These are phyloP conservation scores for Stenolophus ochropezus DNA, from an alignment of 2,888 invertebrate species.

Conservation along the genomic window DNA sequence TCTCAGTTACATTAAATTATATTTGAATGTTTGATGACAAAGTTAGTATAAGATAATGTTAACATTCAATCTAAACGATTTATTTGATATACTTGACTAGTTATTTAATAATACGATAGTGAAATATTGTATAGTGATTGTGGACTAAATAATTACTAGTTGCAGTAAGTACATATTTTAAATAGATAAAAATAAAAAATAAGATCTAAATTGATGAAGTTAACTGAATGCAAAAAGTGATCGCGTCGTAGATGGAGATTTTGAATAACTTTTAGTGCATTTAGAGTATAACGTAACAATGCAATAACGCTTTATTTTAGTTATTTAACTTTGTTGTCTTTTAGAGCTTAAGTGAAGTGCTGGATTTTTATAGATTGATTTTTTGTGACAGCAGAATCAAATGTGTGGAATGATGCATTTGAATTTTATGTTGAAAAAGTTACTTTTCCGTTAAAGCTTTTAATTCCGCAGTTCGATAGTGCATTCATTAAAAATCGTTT, in stretches of 20 bases:
- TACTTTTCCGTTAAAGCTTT: not conserved
- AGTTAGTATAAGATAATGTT: too few species aligned
- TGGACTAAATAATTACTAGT: too few species aligned
- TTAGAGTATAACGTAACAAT: not conserved
- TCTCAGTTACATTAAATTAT: too few species aligned
- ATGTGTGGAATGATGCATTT: not conserved
- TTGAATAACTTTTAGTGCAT: not conserved
- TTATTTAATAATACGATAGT: too few species aligned
- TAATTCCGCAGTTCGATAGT: constrained; percentile 23
- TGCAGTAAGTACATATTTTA: too few species aligned
- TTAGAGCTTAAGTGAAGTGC: not conserved
- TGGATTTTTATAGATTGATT: not conserved
- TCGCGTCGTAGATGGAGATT: not conserved
- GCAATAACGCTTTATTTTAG: not conserved
- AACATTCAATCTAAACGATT: too few species aligned
- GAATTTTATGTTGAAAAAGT: not conserved
- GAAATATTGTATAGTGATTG: too few species aligned
- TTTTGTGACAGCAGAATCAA: not conserved
- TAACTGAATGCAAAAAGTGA: not conserved
- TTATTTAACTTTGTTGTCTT: not conserved
- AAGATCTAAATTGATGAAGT: not conserved
- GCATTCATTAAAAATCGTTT: constrained; percentile 21
- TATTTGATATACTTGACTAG: too few species aligned
- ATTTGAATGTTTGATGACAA: too few species aligned
- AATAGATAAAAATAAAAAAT: too few species aligned